Base-by-base conservation (phyloP, 1,140 invertebrate species). In the Bicyclus anynana region DNA sequence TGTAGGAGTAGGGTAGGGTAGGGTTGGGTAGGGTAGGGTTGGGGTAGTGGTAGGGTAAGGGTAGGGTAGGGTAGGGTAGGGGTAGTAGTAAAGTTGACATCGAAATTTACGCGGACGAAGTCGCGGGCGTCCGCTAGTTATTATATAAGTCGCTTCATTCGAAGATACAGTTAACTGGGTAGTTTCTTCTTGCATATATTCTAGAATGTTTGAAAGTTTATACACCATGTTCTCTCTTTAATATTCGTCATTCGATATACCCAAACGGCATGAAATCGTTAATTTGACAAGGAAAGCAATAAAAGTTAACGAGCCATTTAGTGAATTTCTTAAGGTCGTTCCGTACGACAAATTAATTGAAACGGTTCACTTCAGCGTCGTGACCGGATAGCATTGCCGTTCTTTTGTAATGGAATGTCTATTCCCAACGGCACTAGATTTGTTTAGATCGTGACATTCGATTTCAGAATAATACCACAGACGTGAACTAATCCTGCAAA, bases 401-500 rank as follows among this genome's bases (percentile, higher is more conserved):
- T 62, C 60, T 53, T 50, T 62, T 48, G 40, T 52, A 53, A 53
- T 33, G 26, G 48, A 56, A 56, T 62, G 53, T 37, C 29, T 46
- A 52, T 62, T 52, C 40, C 33, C 33, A 44, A 33, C 47, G 10
- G 21, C 17, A 21, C 48, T 16, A n/a, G 48, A 55, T 55, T 37
- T 55, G 27, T 46, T 61, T 61, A 40, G 33, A 65, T 72, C 63
- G 60, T 68, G 63, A 65, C 55, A 53, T 29, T 44, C 23, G 17
- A 44, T 44, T 44, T 44, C 40, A 10, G 20, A 42, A 17, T 20
- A 42, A 18, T 10, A 42, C 27, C 27, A 29, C 27, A 29, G 10
- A 33, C 29, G 10, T 12, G n/a, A 33, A 12, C 40, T 44, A 44
- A 44, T 44, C 18, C 10, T 14, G 16, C 29, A 38, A 35, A 17